phyloP scores from a whole-genome alignment of 2,888 invertebrate species.

The Leucozona laternaria region DNA sequence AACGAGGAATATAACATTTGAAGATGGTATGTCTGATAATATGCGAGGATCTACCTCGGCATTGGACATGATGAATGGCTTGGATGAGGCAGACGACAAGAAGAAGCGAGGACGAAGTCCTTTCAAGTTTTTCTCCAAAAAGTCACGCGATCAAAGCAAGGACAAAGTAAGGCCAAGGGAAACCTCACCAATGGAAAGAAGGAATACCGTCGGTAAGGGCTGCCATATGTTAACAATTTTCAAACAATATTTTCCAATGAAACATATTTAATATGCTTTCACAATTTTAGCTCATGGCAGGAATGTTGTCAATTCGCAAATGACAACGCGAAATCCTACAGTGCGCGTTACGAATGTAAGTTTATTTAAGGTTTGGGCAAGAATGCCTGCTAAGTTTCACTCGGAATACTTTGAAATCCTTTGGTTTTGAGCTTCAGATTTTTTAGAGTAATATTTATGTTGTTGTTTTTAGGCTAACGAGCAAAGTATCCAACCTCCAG shows the following conservation, averaged over 20 bases:
- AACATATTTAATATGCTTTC: background rate
- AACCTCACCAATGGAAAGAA: constrained; percentile 81
- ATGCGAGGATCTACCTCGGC: constrained; percentile 91
- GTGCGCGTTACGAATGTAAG: constrained; percentile 83
- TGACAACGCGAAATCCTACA: constrained; percentile 84
- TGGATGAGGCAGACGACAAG: constrained; percentile 87
- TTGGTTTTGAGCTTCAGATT: background rate
- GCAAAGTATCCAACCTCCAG: constrained; percentile 86
- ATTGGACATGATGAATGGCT: constrained; percentile 89
- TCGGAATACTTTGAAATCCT: background rate
- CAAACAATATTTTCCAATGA: background rate
- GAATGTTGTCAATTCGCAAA: constrained; percentile 84
- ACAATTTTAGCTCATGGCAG: constrained; percentile 82
- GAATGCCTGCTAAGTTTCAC: background rate
- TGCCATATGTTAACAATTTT: background rate
- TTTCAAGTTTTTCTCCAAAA: constrained; percentile 95
- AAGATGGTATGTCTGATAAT: constrained; percentile 80
- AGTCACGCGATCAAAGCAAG: constrained; percentile 88
- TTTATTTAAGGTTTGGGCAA: background rate
- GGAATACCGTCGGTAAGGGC: constrained; percentile 80
- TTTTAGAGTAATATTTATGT: background rate
- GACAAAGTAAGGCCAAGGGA: constrained; percentile 85
- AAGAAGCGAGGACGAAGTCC: constrained; percentile 95
- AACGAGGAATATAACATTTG: constrained; percentile 85
- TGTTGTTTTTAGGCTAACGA: constrained; percentile 84